Percentiles rank a stretch among this genome's conserved stretches.
Conservation (phyloP, 1,140 invertebrate genomes). For the Anagrus nilaparvatae region DNA sequence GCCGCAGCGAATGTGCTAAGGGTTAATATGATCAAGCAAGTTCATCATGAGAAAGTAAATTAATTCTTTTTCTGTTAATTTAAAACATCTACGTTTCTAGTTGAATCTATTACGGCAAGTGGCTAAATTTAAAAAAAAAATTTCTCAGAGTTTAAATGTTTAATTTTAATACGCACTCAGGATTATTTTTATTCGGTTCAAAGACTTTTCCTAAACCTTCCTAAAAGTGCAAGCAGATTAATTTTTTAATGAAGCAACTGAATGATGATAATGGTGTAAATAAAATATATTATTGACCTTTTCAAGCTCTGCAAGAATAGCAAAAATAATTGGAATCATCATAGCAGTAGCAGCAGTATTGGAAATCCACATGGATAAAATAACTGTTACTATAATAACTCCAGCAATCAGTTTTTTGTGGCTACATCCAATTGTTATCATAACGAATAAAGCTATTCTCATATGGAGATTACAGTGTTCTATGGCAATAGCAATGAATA, state of each 20-base stretch:
- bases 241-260: background rate
- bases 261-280: background rate
- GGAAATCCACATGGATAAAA: slow-evolving; percentile 78
- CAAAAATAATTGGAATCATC: slow-evolving; percentile 77
- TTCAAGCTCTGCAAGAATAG: slow-evolving; percentile 61
- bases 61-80: too few relatives aligned
- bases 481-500: slow-evolving; percentile 76
- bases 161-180: too few relatives aligned
- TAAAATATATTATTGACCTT: slow-evolving; percentile 35
- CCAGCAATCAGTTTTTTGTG: slow-evolving; percentile 62
- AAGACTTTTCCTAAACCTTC: slow-evolving; percentile 21
- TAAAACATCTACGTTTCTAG: too few relatives aligned
- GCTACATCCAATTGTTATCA: slow-evolving; percentile 67
- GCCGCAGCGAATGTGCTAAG: too few relatives aligned
- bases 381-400: slow-evolving; percentile 65
- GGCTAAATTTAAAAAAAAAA: too few relatives aligned
- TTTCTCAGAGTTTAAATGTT: too few relatives aligned
- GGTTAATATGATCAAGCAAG: too few relatives aligned
- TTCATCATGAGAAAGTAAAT: too few relatives aligned
- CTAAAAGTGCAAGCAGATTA: slow-evolving; percentile 16
- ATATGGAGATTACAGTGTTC: slow-evolving; percentile 78
- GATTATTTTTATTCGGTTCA: background rate
- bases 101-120: too few relatives aligned
- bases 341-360: slow-evolving; percentile 76
- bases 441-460: slow-evolving; percentile 68